Evolutionary conservation across 2,888 invertebrate species (phyloP).

Genomic region (Limnephilus auricula): DNA sequence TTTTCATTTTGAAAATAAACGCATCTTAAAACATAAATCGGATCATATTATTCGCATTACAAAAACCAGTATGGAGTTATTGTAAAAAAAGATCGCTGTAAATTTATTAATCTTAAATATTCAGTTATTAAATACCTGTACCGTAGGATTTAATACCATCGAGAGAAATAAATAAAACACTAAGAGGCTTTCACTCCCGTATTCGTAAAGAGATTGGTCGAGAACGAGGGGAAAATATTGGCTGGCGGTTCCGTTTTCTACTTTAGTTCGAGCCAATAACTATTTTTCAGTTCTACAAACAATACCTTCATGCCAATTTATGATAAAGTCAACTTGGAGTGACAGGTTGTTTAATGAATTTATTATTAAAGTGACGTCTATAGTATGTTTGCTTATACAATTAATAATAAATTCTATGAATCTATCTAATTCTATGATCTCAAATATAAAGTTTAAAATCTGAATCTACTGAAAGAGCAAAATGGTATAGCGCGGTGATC

Average conservation of each 20-base stretch:
- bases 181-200: background rate
- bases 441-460: too few species aligned
- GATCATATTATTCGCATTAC: background rate
- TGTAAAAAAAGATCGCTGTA: background rate
- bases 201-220: background rate
- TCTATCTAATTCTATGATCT: too few species aligned
- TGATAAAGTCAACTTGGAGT: background rate
- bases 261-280: background rate
- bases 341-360: background rate
- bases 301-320: background rate
- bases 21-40: background rate
- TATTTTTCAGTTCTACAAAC: background rate
- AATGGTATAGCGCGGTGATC: background rate
- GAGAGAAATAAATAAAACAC: constrained; percentile 14
- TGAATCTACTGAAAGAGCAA: too few species aligned
- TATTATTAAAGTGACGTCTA: background rate
- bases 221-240: constrained; percentile 19
- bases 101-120: background rate
- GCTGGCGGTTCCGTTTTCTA: background rate
- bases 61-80: too few species aligned
- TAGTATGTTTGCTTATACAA: too few species aligned
- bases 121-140: background rate
- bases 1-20: background rate
- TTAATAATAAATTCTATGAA: too few species aligned
- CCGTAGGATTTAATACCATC: constrained; percentile 4